Evolutionary conservation across 2,113 vertebrate genomes (phyloP), one percentile per base, ranked within the genome.

Genomic region (Percopsis transmontana): DNA sequence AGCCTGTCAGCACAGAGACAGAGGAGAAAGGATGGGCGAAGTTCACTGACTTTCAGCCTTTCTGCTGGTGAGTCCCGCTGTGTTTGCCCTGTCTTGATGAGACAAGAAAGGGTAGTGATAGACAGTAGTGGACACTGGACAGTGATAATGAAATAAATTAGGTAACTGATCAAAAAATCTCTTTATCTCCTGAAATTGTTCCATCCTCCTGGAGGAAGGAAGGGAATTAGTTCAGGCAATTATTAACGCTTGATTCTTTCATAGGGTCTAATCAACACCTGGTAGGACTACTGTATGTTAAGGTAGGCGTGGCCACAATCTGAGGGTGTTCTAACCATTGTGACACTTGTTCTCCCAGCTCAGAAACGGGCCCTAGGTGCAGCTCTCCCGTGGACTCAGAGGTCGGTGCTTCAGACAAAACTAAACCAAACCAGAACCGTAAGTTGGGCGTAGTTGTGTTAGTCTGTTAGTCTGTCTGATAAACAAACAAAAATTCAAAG

Each of bases 11-110:
- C 41, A 61, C 86, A 2, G 58, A 92, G 12, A 69, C 91, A 0
- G 93, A 96, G 65, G 95, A 95, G 54, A 96, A 96, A 53, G 95
- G 95, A 20, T 98, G 96, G 97, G 96, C 96, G 33, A 95, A 92
- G 62, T 98, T 98, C 56, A 89, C 94, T 0, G 95, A 97, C 87
- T 97, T 98, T 76, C 97, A 98, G 79, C 94, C 95, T 3, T 97
- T 98, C 88, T 99, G 97, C 83, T 98, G 97, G 97, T 98, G 69
- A 93, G 91, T 63, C 21, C 15, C 16, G 2, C 21, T 47, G n/a
- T 33, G 1, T 0, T 58, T 14, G 50, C 16, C 65, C 8, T 7
- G 40, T 7, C 48, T 11, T 47, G 18, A 48, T 16, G 14, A n/a
- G 3, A 18, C 45, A 7, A 16, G 15, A 15, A 1, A n/a, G 16